Evolutionary conservation across 2,113 vertebrate genomes (phyloP).

Genomic region (Cyprinodon variegatus): DNA sequence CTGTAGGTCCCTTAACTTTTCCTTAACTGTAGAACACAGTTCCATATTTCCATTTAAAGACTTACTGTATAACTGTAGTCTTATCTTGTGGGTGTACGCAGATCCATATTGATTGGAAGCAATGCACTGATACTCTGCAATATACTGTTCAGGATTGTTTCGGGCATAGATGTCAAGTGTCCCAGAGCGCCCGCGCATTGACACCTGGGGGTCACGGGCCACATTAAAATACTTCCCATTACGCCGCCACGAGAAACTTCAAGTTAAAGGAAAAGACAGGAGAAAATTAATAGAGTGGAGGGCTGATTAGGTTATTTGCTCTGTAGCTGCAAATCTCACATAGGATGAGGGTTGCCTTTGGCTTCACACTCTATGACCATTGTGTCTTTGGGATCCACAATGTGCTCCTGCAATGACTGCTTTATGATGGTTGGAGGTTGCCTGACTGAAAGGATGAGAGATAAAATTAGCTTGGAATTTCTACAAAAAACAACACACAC

Average conservation of each 20-base stretch:
- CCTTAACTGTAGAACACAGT: neutral
- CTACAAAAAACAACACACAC: neutral
- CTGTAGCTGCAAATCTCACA: constrained; percentile 76
- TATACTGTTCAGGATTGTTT: constrained; percentile 90
- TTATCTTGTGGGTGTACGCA: constrained; percentile 91
- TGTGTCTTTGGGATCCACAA: constrained; percentile 93
- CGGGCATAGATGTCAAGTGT: constrained; percentile 92
- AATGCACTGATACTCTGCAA: constrained; percentile 95
- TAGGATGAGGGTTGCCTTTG: constrained; percentile 92
- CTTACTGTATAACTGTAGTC: constrained; percentile 94
- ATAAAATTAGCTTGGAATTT: neutral
- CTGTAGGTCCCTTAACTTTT: neutral
- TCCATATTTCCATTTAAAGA: constrained; percentile 16
- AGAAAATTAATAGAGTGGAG: neutral
- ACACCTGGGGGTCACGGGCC: constrained; percentile 89
- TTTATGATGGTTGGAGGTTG: constrained; percentile 96
- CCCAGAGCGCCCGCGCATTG: constrained; percentile 88
- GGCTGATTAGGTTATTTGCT: neutral
- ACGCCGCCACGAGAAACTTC: constrained; percentile 92
- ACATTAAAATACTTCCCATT: constrained; percentile 95
- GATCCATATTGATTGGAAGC: constrained; percentile 92
- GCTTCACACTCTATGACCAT: constrained; percentile 95
- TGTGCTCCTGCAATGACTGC: constrained; percentile 93
- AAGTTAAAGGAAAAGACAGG: constrained; percentile 18
- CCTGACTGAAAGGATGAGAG: constrained; percentile 80